Conservation (phyloP, 2,113 vertebrate genomes). For the Prolemur simus region DNA sequence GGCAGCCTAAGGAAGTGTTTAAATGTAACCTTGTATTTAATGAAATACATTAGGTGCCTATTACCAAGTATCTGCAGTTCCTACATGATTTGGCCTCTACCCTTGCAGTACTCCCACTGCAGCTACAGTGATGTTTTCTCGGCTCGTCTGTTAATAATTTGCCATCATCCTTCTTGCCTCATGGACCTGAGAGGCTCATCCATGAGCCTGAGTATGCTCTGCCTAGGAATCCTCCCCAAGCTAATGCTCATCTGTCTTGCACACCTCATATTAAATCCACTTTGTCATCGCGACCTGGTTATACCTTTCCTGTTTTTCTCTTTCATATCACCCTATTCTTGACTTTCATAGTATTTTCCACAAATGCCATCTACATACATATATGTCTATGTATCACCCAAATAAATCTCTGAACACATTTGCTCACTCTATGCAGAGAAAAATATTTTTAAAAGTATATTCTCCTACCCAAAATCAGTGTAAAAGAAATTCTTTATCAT, state of each 20-base stretch:
- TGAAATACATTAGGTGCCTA: not conserved
- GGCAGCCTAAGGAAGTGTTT: not conserved
- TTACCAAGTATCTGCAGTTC: not conserved
- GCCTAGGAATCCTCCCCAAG: accelerated
- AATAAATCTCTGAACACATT: too few species aligned
- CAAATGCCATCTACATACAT: accelerated
- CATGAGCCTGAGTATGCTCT: too few species aligned
- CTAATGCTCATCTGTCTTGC: accelerated
- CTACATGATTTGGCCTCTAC: not conserved
- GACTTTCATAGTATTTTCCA: not conserved
- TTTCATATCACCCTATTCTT: not conserved
- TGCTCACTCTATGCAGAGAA: not conserved
- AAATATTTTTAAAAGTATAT: not conserved
- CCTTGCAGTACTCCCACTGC: not conserved
- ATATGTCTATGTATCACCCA: accelerated
- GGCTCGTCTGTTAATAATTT: not conserved
- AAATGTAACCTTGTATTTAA: not conserved
- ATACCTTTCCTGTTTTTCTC: not conserved
- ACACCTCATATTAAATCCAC: accelerated
- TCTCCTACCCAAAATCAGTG: accelerated
- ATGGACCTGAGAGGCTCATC: accelerated
- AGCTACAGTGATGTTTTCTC: not conserved
- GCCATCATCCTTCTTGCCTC: not conserved
- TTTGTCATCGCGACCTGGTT: not conserved
- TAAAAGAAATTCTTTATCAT: not conserved